phyloP scores from a whole-genome alignment of 2,113 vertebrate species.

The human region GRCh38 chr3:68049501-68050000 shows the following conservation, averaged over 20 bases:
- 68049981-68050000: background rate
- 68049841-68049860: background rate
- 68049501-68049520: background rate
- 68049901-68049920: background rate
- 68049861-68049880: background rate
- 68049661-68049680: background rate
- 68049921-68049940: background rate
- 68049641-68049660: background rate
- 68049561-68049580: background rate
- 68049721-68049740: background rate
- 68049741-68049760: background rate
- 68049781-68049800: background rate
- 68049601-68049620: background rate
- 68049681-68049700: background rate
- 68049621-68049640: background rate
- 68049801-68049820: background rate
- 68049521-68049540: background rate
- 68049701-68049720: background rate
- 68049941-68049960: background rate
- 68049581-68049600: background rate
- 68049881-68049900: background rate
- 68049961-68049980: background rate
- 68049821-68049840: background rate
- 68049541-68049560: conserved; percentile 1
- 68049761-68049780: background rate